A percentile compares a stretch with the other conserved stretches of the same genome.
These are phyloP conservation scores for Asbolus verrucosus DNA, from an alignment of 1,140 invertebrate species.

Conservation along the genomic window DNA sequence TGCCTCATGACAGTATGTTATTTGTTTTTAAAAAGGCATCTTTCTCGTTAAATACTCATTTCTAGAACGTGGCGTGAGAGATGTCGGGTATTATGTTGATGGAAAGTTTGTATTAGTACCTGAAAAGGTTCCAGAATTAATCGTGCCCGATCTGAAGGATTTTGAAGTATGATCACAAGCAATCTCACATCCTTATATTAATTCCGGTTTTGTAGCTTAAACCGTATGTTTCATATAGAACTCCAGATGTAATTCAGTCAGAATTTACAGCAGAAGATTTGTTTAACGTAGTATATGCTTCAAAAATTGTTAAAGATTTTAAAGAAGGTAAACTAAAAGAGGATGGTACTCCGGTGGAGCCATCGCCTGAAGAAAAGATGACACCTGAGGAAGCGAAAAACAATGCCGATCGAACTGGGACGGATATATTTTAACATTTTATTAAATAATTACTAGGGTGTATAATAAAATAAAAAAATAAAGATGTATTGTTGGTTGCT, in stretches of 20 bases:
- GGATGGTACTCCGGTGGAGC: slow-evolving; percentile 77
- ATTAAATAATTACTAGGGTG: neutral
- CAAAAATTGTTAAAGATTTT: slow-evolving; percentile 85
- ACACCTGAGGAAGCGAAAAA: slow-evolving; percentile 77
- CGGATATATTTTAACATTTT: slow-evolving; percentile 76
- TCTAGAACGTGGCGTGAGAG: slow-evolving; percentile 75
- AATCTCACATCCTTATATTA: neutral
- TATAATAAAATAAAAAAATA: neutral
- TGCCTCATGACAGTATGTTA: slow-evolving; percentile 72
- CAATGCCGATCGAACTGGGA: slow-evolving; percentile 78
- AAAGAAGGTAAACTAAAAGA: slow-evolving; percentile 76
- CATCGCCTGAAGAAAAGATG: slow-evolving; percentile 78
- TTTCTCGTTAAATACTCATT: slow-evolving; percentile 45
- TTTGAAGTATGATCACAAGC: slow-evolving; percentile 75
- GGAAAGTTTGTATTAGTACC: slow-evolving; percentile 75
- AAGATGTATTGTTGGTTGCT: slow-evolving; percentile 8
- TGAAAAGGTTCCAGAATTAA: slow-evolving; percentile 93
- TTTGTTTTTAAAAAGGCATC: slow-evolving; percentile 1
- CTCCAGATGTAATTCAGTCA: slow-evolving; percentile 78
- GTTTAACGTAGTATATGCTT: slow-evolving; percentile 85
- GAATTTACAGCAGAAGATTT: slow-evolving; percentile 88
- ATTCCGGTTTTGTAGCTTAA: slow-evolving; percentile 75
- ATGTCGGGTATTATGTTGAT: slow-evolving; percentile 70
- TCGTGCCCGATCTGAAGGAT: slow-evolving; percentile 89
- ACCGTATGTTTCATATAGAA: slow-evolving; percentile 93